These are phyloP conservation scores for Glossosoma conforme DNA, from an alignment of 1,140 invertebrate genomes.

Conservation along the genomic window DNA sequence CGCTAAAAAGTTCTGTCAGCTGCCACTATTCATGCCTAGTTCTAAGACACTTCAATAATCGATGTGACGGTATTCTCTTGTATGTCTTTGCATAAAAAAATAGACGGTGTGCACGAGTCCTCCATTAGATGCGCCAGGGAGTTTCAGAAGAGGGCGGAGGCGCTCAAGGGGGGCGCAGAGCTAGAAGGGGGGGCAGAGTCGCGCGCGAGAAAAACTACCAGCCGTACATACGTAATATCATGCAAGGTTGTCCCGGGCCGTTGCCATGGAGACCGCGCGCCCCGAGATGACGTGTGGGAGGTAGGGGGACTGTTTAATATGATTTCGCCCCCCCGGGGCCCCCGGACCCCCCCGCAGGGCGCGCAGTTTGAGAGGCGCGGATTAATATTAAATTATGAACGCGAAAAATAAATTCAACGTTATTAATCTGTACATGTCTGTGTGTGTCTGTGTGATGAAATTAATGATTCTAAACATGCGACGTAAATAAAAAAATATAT, in stretches of 20 bases:
- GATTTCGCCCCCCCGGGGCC: constrained; percentile 24
- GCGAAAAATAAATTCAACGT: too few relatives aligned
- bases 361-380: constrained; percentile 4
- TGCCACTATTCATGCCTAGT: too few relatives aligned
- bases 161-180: constrained; percentile 15
- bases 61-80: too few relatives aligned
- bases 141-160: constrained; percentile 21
- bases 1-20: too few relatives aligned
- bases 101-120: not conserved
- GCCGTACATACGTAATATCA: constrained; percentile 34
- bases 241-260: constrained; percentile 33
- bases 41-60: too few relatives aligned
- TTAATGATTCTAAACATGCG: too few relatives aligned
- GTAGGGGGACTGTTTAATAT: constrained; percentile 49
- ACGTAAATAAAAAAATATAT: too few relatives aligned
- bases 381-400: too few relatives aligned
- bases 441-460: too few relatives aligned
- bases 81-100: too few relatives aligned
- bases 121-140: not conserved
- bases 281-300: constrained; percentile 37
- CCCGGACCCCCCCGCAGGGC: constrained; percentile 14
- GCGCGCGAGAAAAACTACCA: constrained; percentile 41
- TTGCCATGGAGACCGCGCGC: constrained; percentile 29
- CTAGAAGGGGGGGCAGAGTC: constrained; percentile 37
- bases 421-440: too few relatives aligned